phyloP scores from a whole-genome alignment of 2,888 invertebrate species.

The Plemyria rubiginata region DNA sequence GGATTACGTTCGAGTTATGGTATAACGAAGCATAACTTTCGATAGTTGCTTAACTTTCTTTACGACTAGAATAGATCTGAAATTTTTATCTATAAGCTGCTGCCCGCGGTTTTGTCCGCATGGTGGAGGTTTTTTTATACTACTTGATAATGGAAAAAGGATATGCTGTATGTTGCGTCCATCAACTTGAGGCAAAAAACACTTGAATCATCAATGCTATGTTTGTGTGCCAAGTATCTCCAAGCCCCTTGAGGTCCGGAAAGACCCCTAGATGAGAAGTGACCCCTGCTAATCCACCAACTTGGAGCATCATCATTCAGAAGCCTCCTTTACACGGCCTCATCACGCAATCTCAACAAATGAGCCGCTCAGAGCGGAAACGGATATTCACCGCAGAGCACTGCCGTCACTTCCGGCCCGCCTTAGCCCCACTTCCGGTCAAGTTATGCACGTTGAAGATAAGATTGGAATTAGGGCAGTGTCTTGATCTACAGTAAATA shows the following conservation, averaged over 20 bases:
- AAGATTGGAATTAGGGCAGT: slow-evolving; percentile 20
- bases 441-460: slow-evolving; percentile 42
- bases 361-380: slow-evolving; percentile 47
- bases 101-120: background rate
- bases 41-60: slow-evolving; percentile 18
- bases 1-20: slow-evolving; percentile 31
- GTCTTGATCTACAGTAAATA: background rate
- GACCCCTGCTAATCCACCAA: slow-evolving; percentile 12
- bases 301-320: slow-evolving; percentile 29
- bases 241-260: background rate
- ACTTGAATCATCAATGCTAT: background rate
- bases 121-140: no score
- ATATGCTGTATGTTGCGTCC: no score
- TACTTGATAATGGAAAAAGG: no score
- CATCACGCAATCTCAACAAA: slow-evolving; percentile 46
- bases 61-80: slow-evolving; percentile 9
- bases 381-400: slow-evolving; percentile 46
- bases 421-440: slow-evolving; percentile 50
- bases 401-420: slow-evolving; percentile 47
- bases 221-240: background rate
- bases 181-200: no score
- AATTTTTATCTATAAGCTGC: background rate
- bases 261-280: slow-evolving; percentile 17
- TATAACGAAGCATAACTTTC: slow-evolving; percentile 16
- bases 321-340: slow-evolving; percentile 20